Evolutionary conservation across 2,888 invertebrate genomes (phyloP), one percentile per base, ranked within the genome.

Genomic region (Aleiodes alternator): DNA sequence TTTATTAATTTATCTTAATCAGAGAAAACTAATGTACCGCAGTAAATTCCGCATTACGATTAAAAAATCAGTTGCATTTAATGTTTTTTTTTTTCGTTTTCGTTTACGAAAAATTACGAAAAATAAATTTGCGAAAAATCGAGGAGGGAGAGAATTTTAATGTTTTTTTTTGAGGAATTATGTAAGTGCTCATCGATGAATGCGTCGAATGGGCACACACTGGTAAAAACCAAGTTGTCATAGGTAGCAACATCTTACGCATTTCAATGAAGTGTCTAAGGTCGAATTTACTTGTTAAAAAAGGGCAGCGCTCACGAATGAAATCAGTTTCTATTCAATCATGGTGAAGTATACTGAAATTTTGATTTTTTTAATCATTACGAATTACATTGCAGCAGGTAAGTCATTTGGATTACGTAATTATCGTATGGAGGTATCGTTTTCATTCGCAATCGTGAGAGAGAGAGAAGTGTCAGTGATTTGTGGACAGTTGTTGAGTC

Each of bases 201-300:
- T 16, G 64, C 34, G 31, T 59, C n/a, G 64, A 55, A 50, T 75
- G 5, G 34, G n/a, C 55, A 61, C 55, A 61, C 48, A 38, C 71
- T 50, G 55, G 59, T 76, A 76, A 72, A 77, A 78, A 71, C 76
- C 16, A 73, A 79, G 78, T 78, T 76, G 78, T 16, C 78, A 76
- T 72, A 64, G n/a, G 74, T 79, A 72, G 69, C 73, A 75, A 85
- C 84, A 81, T 81, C 73, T 79, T 78, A 55, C 80, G 89, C 84
- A 89, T 89, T 75, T 84, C 80, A 88, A 89, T 85, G 80, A 81
- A 79, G 78, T 75, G 53, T 80, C 80, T 88, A 87, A 88, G 89
- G 89, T 87, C 88, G 81, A 80, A 79, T 82, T 80, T 79, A 84
- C 83, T 84, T 84, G 84, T 88, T 88, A 83, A 88, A 88, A 88